Evolutionary conservation across 2,797 vertebrate genomes (phyloP).

Genomic region (Knipowitschia caucasica): DNA sequence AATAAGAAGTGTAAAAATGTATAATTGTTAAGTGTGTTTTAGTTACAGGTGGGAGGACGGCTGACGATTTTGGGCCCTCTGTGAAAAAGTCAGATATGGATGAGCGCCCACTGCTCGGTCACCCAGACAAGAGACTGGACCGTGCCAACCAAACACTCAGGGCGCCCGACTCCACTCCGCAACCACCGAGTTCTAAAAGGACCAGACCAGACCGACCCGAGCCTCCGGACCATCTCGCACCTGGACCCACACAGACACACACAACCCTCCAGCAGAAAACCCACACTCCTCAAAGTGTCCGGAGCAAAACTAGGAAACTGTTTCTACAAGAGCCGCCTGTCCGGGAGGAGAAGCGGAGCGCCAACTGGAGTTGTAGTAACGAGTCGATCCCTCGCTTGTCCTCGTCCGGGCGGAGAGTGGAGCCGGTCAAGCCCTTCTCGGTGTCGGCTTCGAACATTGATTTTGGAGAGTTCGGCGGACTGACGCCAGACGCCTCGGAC

Average conservation of each 20-base stretch:
- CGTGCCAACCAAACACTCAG: constrained; percentile 24
- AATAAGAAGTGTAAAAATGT: too few species aligned
- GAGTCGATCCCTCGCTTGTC: constrained; percentile 38
- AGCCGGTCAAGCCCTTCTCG: constrained; percentile 49
- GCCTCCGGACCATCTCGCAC: constrained; percentile 19
- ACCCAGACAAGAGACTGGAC: constrained; percentile 30
- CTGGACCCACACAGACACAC: constrained; percentile 23
- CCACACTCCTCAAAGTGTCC: constrained; percentile 27
- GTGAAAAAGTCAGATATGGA: constrained; percentile 23
- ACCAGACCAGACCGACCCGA: constrained; percentile 22
- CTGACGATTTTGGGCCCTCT: constrained; percentile 22
- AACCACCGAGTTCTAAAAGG: constrained; percentile 5
- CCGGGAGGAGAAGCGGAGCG: constrained; percentile 66
- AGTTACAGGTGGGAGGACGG: constrained; percentile 26
- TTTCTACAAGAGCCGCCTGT: constrained; percentile 74
- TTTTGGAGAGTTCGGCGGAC: constrained; percentile 39
- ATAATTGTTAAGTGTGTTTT: not conserved
- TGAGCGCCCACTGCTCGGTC: constrained; percentile 25
- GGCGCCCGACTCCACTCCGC: constrained; percentile 23
- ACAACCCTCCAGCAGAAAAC: constrained; percentile 14
- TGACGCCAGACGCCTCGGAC: constrained; percentile 52
- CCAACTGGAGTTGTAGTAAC: constrained; percentile 66
- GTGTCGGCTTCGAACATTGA: constrained; percentile 17
- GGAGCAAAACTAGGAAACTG: constrained; percentile 53
- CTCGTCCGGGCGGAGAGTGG: constrained; percentile 28